Base-by-base conservation (phyloP, 2,113 vertebrate genomes). In the Labrus mixtus region DNA sequence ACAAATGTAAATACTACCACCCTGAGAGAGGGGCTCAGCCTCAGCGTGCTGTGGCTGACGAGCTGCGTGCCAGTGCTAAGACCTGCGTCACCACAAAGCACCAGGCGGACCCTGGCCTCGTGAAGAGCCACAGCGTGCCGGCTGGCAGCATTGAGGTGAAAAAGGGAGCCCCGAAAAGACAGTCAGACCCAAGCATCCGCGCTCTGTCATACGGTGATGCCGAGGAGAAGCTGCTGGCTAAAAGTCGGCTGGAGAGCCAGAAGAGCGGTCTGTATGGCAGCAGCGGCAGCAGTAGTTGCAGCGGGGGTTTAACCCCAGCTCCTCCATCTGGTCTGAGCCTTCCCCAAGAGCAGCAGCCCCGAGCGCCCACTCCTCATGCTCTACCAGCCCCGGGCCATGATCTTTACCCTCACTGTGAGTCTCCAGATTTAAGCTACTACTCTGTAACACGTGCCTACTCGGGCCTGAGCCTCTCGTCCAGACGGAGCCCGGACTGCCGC, bases 1-100 rank as follows among this genome's bases (percentile, higher is more conserved):
- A 99, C 93, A 99, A 99, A 90, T 99, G 98, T 93, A 99, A 99
- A 85, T 99, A 98, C 71, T 98, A 98, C 76, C 98, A 99, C 69
- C 98, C 98, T 0, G 98, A 99, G 76, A 93, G 98, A 91, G 96
- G 97, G 53, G 96, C 95, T 33, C 97, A 99, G 85, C 97, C 97
- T n/a, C 98, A 99, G 93, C 94, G 97, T 0, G 96, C 98, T 0
- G 97, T 99, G 75, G 97, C 98, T 0, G 98, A 99, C 37, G 98
- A 99, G 88, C 96, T 99, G 75, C 96, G 97, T 36, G 98, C 98
- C 90, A 97, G 96, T 75, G 98, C 97, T 81, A 96, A 97, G 91
- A 98, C 91, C 60, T 97, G 96, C 39, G 90, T 91, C 72, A 78
- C 91, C 81, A 86, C 95, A 83, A 98, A 98, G 91, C 93, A 94